These are phyloP conservation scores for Cyclura pinguis DNA, from an alignment of 2,797 vertebrate genomes.

Conservation along the genomic window DNA sequence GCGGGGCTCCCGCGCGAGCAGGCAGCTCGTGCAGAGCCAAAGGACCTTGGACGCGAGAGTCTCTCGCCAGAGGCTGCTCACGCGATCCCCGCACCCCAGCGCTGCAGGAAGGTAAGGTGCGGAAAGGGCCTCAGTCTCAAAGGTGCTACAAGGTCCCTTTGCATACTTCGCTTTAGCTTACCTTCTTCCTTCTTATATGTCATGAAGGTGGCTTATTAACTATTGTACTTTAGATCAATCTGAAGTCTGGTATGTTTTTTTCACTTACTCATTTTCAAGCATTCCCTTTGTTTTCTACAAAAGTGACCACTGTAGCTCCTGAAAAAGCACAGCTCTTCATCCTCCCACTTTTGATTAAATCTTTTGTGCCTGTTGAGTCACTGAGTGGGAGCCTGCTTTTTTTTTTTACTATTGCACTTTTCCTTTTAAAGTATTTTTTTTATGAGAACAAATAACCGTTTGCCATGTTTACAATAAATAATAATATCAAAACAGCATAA, in stretches of 20 bases:
- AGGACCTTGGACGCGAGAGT: too few species aligned
- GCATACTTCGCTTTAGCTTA: background rate
- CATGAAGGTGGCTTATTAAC: slow-evolving; percentile 47
- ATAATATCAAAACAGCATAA: slow-evolving; percentile 47
- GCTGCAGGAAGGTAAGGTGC: too few species aligned
- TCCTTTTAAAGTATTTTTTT: slow-evolving; percentile 47
- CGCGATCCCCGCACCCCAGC: too few species aligned
- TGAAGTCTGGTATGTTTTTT: slow-evolving; percentile 30
- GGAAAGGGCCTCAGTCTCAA: too few species aligned
- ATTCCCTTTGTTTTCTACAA: slow-evolving; percentile 25
- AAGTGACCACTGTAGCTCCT: slow-evolving; percentile 48
- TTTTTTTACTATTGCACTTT: slow-evolving; percentile 46
- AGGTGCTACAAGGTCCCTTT: too few species aligned
- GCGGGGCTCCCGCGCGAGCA: too few species aligned
- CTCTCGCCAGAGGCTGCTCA: too few species aligned
- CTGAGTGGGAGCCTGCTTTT: slow-evolving; percentile 42
- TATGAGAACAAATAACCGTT: slow-evolving; percentile 34
- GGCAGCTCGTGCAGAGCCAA: too few species aligned
- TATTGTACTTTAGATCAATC: slow-evolving; percentile 23
- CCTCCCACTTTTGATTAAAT: slow-evolving; percentile 39
- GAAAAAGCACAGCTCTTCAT: slow-evolving; percentile 48
- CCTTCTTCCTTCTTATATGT: slow-evolving; percentile 36
- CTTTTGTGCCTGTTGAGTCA: slow-evolving; percentile 61
- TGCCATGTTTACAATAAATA: slow-evolving; percentile 54
- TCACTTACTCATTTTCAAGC: slow-evolving; percentile 40